Evolutionary conservation across 2,888 invertebrate species (phyloP).

Genomic region (Rhaphigaster nebulosa): DNA sequence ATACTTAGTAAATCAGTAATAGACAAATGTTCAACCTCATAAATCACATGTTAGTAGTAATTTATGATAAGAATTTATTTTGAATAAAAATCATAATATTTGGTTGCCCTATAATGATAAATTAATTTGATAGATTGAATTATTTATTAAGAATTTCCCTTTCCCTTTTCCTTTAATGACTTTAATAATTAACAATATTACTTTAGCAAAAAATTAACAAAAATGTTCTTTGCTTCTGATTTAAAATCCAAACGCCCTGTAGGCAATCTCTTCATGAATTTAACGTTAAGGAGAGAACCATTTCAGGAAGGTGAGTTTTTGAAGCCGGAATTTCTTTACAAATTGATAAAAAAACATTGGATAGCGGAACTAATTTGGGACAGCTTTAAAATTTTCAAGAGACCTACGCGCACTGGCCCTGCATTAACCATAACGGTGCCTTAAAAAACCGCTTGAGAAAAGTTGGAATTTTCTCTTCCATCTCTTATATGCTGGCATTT

Average conservation of each 20-base stretch:
- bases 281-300: neutral
- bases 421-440: neutral
- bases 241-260: neutral
- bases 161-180: neutral
- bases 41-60: too few species aligned
- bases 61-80: too few species aligned
- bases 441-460: neutral
- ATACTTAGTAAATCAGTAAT: too few species aligned
- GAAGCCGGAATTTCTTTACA: neutral
- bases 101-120: too few species aligned
- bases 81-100: too few species aligned
- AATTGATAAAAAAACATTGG: conserved; percentile 4
- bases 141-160: too few species aligned
- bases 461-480: neutral
- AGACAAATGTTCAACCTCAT: too few species aligned
- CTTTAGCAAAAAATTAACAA: neutral
- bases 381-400: conserved; percentile 1
- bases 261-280: neutral
- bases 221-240: neutral
- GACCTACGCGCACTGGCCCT: neutral
- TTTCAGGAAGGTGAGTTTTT: neutral
- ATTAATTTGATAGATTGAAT: too few species aligned
- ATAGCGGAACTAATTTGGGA: conserved; percentile 1
- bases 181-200: too few species aligned
- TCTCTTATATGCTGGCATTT: neutral